These are phyloP conservation scores for Paramormyrops hopkinsi DNA, from an alignment of 2,797 vertebrate genomes.

Conservation along the genomic window DNA sequence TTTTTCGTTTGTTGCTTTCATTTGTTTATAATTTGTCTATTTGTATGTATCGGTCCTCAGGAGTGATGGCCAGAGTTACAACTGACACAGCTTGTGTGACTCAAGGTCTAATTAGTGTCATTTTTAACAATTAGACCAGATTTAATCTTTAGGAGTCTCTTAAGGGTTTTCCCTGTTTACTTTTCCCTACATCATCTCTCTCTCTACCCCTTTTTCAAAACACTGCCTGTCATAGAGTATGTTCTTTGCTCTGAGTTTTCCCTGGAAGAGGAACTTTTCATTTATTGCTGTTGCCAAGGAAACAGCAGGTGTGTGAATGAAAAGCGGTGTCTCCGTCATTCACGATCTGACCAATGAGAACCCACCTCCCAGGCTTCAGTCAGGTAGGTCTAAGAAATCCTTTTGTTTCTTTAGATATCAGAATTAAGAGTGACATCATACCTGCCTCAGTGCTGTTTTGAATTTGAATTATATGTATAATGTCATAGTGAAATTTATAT, in stretches of 20 bases:
- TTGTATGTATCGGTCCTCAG: not conserved
- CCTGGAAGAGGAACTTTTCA: constrained; percentile 1
- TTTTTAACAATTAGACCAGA: not conserved
- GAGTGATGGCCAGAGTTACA: not conserved
- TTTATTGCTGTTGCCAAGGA: not conserved
- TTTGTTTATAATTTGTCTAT: not conserved
- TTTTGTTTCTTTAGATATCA: not conserved
- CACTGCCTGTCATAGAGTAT: not conserved
- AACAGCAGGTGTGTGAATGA: not conserved
- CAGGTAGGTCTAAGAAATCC: not conserved
- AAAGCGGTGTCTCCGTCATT: not conserved
- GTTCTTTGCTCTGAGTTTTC: not conserved
- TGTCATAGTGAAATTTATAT: not conserved
- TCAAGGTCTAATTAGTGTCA: not conserved
- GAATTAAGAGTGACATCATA: not conserved
- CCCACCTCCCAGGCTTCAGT: not conserved
- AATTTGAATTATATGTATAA: not conserved
- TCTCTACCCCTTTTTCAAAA: not conserved
- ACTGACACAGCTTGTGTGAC: not conserved
- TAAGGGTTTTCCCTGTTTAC: not conserved
- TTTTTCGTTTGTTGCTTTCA: not conserved
- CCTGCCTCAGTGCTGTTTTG: not conserved
- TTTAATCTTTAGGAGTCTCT: not conserved
- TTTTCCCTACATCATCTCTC: not conserved
- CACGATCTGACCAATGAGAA: not conserved